Base-by-base conservation (phyloP, 2,888 invertebrate genomes). In the Caenorhabditis uteleia region DNA sequence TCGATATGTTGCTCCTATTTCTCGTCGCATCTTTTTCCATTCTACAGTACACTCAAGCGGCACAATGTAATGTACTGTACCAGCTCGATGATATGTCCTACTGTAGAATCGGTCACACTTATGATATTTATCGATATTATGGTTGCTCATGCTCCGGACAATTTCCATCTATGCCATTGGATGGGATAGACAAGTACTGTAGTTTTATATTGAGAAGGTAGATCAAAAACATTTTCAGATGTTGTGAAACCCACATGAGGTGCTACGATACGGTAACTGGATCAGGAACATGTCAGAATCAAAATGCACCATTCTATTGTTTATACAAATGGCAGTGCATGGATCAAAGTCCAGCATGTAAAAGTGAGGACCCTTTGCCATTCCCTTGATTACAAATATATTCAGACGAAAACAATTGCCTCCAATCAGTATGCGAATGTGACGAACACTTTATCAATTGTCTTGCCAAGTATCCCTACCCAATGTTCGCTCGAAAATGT, bases 1-100 rank as follows among this genome's bases (percentile, higher is more conserved):
- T n/a, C n/a, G n/a, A n/a, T n/a, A 34, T 40, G 40, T 40, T 40
- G 21, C 40, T 23, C n/a, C 14, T 12, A 14, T 5, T 40, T 40
- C 3, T 23, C 3, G 2, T 40, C 14, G 2, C 25, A n/a, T 40
- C 25, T 23, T 21, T 40, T n/a, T 40, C 25, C 14, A 10, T 23
- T 40, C 4, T 3, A 12, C 6, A 4, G 2, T 7, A 5, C 23
- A 12, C 20, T 2, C 14, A 23, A 14, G 26, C 34, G n/a, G 40
- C 50, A 3, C 36, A 43, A 12, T 65, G 65, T 20, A 50, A 51
- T 40, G 48, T 59, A 0, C 21, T 65, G 1, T 65, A 65, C 26
- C 65, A 65, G 21, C 26, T 65, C 26, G 65, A 65, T 27, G 65
- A 65, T 26, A 65, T 65, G 65, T 50, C 59, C 5, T 51, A 51